phyloP scores from a whole-genome alignment of 2,888 invertebrate genomes.

The Drosophila tripunctata region DNA sequence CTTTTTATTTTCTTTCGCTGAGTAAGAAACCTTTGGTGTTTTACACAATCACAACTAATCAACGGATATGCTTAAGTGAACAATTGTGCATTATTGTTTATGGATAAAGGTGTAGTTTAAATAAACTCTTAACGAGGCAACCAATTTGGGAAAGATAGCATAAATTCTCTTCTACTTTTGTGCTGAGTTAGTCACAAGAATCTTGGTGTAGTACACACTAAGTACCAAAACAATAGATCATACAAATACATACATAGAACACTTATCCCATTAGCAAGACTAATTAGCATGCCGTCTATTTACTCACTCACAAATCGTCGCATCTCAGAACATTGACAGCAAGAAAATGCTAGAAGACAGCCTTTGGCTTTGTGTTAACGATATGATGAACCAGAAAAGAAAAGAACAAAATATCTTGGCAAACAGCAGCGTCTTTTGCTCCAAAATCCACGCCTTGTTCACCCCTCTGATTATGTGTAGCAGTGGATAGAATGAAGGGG shows the following conservation, averaged over 20 bases:
- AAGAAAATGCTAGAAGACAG: slow-evolving; percentile 48
- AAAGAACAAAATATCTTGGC: slow-evolving; percentile 32
- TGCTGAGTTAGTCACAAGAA: too few species aligned
- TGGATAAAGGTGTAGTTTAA: too few species aligned
- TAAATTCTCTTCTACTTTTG: too few species aligned
- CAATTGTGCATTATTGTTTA: too few species aligned
- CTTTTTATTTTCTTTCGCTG: too few species aligned
- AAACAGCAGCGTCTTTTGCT: slow-evolving; percentile 32
- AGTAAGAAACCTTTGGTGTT: too few species aligned
- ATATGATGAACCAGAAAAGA: slow-evolving; percentile 32
- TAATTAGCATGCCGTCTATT: slow-evolving; percentile 63
- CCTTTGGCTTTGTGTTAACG: slow-evolving; percentile 71
- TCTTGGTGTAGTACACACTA: too few species aligned
- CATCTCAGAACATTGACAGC: slow-evolving; percentile 75
- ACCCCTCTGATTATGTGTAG: not conserved
- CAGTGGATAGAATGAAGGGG: slow-evolving; percentile 3
- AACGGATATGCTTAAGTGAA: too few species aligned
- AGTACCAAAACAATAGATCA: not conserved
- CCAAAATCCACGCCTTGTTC: slow-evolving; percentile 28
- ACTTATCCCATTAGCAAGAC: slow-evolving; percentile 59
- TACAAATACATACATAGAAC: slow-evolving; percentile 9
- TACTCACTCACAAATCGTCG: slow-evolving; percentile 61
- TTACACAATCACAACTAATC: too few species aligned
- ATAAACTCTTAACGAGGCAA: too few species aligned
- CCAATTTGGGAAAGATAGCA: too few species aligned